These are phyloP conservation scores for Gari tellinella DNA, from an alignment of 2,888 invertebrate genomes.

Conservation along the genomic window DNA sequence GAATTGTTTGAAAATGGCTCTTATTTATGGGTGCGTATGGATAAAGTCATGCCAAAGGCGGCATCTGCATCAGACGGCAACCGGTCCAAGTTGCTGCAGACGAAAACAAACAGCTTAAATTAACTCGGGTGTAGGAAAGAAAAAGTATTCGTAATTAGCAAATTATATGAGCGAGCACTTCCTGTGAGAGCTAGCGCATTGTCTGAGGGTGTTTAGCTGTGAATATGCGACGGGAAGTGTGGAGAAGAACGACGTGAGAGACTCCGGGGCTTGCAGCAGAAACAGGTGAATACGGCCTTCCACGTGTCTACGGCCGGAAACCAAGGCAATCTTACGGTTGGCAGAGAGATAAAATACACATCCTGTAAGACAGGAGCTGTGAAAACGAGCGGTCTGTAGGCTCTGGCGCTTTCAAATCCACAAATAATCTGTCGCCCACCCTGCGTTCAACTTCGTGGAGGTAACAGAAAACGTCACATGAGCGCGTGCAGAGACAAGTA, in stretches of 20 bases:
- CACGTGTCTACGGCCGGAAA: constrained; percentile 31
- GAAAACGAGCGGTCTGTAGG: no score
- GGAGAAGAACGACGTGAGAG: background rate
- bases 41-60: constrained; percentile 23
- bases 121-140: background rate
- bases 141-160: constrained; percentile 39
- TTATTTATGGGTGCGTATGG: constrained; percentile 54
- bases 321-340: no score
- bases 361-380: no score
- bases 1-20: constrained; percentile 53
- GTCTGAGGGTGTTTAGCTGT: constrained; percentile 31
- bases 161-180: constrained; percentile 33
- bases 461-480: no score
- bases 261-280: constrained; percentile 11
- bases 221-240: constrained; percentile 9
- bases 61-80: constrained; percentile 34
- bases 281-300: constrained; percentile 44
- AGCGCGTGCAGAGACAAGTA: no score
- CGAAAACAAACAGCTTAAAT: constrained; percentile 1
- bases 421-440: no score
- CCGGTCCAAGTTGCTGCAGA: constrained; percentile 6
- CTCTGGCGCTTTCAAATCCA: no score
- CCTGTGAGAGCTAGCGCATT: constrained; percentile 28
- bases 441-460: no score
- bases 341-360: no score